These are phyloP conservation scores for Prosapia bicincta DNA, from an alignment of 2,888 invertebrate genomes.

Conservation along the genomic window DNA sequence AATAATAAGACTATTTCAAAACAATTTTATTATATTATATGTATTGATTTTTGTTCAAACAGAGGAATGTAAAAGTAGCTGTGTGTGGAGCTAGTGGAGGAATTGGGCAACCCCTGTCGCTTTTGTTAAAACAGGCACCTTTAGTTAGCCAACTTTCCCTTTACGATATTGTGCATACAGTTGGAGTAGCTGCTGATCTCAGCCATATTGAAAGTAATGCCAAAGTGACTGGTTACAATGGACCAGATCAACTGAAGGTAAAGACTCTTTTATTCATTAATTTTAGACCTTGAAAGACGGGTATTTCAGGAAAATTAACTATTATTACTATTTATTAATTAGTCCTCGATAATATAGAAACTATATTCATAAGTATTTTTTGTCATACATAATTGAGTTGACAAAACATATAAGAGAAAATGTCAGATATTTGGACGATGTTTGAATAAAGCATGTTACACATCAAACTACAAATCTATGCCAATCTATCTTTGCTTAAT, in stretches of 20 bases:
- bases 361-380: too few relatives aligned
- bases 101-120: slow-evolving; percentile 93
- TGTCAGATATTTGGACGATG: too few relatives aligned
- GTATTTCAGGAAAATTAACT: too few relatives aligned
- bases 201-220: slow-evolving; percentile 94
- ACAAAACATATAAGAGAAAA: too few relatives aligned
- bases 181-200: slow-evolving; percentile 95
- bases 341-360: too few relatives aligned
- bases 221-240: slow-evolving; percentile 69
- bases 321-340: too few relatives aligned
- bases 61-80: slow-evolving; percentile 78
- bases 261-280: background rate
- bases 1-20: background rate
- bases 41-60: background rate
- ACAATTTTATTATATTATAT: background rate
- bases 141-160: slow-evolving; percentile 78
- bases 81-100: slow-evolving; percentile 97
- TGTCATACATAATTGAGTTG: too few relatives aligned
- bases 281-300: too few relatives aligned
- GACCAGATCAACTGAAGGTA: slow-evolving; percentile 67
- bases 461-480: too few relatives aligned
- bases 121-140: slow-evolving; percentile 88
- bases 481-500: too few relatives aligned
- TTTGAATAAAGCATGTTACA: too few relatives aligned
- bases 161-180: slow-evolving; percentile 93